Conservation (phyloP, 2,888 invertebrate genomes). For the Drosophila pseudotalamancana region DNA sequence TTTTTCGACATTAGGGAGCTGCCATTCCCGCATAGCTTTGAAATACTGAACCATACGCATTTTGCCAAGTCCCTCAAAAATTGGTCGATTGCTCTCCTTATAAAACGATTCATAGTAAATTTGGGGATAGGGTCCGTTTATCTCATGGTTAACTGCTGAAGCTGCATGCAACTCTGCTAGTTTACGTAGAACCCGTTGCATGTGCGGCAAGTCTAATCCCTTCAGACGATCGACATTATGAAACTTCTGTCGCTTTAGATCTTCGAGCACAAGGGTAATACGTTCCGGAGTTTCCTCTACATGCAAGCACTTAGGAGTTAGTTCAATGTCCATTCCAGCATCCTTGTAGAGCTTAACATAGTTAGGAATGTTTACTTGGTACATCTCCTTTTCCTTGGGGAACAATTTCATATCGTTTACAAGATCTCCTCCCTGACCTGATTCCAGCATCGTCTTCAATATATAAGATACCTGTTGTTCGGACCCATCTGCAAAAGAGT, state of each 20-base stretch:
- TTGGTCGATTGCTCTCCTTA: constrained; percentile 39
- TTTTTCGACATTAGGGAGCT: constrained; percentile 55
- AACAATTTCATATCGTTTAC: constrained; percentile 70
- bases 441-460: constrained; percentile 70
- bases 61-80: constrained; percentile 35
- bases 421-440: constrained; percentile 41
- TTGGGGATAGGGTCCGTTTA: constrained; percentile 61
- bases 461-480: constrained; percentile 70
- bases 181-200: constrained; percentile 64
- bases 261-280: constrained; percentile 75
- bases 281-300: constrained; percentile 59
- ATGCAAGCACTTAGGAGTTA: constrained; percentile 71
- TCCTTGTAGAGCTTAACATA: constrained; percentile 70
- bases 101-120: constrained; percentile 36
- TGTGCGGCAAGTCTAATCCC: constrained; percentile 76
- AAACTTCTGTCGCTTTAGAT: constrained; percentile 64
- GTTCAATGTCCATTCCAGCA: constrained; percentile 61
- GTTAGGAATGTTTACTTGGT: constrained; percentile 64
- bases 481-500: constrained; percentile 49
- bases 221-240: constrained; percentile 71
- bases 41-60: constrained; percentile 17
- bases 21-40: constrained; percentile 64
- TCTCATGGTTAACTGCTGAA: constrained; percentile 66
- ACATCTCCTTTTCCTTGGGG: constrained; percentile 78
- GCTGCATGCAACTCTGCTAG: constrained; percentile 81